phyloP scores from a whole-genome alignment of 2,113 vertebrate genomes.

The Prunella fulvescens region DNA sequence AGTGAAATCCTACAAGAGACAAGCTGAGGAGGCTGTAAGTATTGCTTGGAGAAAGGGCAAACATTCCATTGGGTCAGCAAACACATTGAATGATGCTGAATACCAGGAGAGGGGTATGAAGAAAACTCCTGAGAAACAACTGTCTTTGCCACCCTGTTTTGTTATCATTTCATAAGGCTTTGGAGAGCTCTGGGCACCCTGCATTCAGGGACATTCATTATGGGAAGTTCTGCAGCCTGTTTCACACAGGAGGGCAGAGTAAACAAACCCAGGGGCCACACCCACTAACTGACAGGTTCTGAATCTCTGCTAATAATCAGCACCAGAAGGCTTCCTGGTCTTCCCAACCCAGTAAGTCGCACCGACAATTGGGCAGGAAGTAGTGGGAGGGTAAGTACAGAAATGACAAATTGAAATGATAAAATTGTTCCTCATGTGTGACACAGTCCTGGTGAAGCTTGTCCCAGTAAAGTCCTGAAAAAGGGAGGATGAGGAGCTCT shows the following conservation, averaged over 20 bases:
- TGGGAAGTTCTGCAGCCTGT: background rate
- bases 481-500: background rate
- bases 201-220: no score
- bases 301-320: background rate
- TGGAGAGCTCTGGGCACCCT: no score
- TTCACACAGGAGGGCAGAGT: background rate
- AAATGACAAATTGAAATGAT: rapidly evolving
- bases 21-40: conserved; percentile 17
- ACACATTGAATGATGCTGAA: no score
- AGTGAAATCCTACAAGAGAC: conserved; percentile 19
- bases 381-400: background rate
- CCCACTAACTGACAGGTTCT: background rate
- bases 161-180: no score
- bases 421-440: rapidly evolving
- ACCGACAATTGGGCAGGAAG: background rate
- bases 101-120: background rate
- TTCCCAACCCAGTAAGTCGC: rapidly evolving
- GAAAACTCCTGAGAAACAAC: no score
- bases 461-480: background rate
- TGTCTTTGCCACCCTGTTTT: no score
- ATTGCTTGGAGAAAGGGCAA: background rate
- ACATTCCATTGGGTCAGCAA: no score
- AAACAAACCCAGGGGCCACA: background rate
- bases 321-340: background rate
- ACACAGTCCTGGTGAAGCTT: no score